Evolutionary conservation across 2,797 vertebrate genomes (phyloP).

Genomic region (Arrhamphus sclerolepis): DNA sequence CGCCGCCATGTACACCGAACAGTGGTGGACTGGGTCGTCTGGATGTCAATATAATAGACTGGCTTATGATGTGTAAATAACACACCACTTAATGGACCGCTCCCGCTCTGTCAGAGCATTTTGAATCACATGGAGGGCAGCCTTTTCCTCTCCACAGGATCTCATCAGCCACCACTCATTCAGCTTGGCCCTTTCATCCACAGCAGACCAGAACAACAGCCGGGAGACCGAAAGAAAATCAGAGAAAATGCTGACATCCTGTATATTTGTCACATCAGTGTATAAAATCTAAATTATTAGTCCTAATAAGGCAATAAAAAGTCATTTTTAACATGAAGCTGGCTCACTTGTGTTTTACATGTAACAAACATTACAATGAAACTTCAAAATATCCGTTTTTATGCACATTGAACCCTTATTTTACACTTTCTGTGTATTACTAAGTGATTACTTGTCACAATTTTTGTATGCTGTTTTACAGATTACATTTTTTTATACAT

Average conservation of each 20-base stretch:
- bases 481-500: background rate
- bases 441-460: background rate
- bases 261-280: too few species aligned
- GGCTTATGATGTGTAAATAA: slow-evolving; percentile 86
- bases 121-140: slow-evolving; percentile 72
- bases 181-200: slow-evolving; percentile 33
- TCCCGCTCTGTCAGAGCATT: slow-evolving; percentile 69
- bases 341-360: too few species aligned
- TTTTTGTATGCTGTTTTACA: background rate
- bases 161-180: slow-evolving; percentile 41
- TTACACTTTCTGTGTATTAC: background rate
- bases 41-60: slow-evolving; percentile 84
- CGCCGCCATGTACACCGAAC: slow-evolving; percentile 50
- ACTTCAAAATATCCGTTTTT: background rate
- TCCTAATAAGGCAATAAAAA: too few species aligned
- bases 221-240: background rate
- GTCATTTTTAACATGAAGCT: too few species aligned
- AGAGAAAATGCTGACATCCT: too few species aligned
- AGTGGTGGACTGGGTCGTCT: slow-evolving; percentile 69
- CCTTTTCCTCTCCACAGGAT: slow-evolving; percentile 39
- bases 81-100: slow-evolving; percentile 80
- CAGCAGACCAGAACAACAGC: slow-evolving; percentile 20
- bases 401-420: background rate
- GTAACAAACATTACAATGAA: too few species aligned
- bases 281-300: too few species aligned